Evolutionary conservation across 2,888 invertebrate genomes (phyloP).

Genomic region (Drosophila birchii): DNA sequence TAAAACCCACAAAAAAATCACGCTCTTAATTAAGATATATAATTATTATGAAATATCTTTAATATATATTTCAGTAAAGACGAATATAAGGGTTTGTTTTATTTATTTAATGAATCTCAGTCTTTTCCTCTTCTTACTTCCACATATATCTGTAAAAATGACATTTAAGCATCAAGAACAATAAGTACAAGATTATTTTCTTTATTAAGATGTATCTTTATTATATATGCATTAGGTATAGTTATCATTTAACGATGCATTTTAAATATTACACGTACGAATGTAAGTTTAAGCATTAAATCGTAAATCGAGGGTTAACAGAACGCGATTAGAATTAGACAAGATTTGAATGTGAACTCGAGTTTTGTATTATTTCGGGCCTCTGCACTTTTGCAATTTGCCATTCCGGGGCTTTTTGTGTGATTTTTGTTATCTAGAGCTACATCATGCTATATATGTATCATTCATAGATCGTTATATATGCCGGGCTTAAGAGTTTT

Average conservation of each 20-base stretch:
- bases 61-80: neutral
- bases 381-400: constrained; percentile 7
- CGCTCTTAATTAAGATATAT: neutral
- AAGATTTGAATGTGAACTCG: constrained; percentile 37
- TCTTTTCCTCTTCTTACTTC: neutral
- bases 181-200: neutral
- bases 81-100: neutral
- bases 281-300: constrained; percentile 64
- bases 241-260: constrained; percentile 71
- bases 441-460: constrained; percentile 37
- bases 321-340: constrained; percentile 49
- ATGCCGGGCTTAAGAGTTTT: constrained; percentile 35
- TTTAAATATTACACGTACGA: constrained; percentile 69
- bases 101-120: neutral
- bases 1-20: neutral
- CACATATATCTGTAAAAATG: neutral
- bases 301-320: constrained; percentile 51
- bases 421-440: constrained; percentile 29
- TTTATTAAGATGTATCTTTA: constrained; percentile 79
- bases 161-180: neutral
- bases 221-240: constrained; percentile 73
- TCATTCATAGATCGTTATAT: constrained; percentile 44
- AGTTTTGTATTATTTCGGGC: constrained; percentile 19
- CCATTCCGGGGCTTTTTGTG: constrained; percentile 1
- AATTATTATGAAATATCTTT: neutral